A percentile compares a stretch with the other conserved stretches of the same genome.
Conservation (phyloP, 2,888 invertebrate species). For the Clistopyga incitator region DNA sequence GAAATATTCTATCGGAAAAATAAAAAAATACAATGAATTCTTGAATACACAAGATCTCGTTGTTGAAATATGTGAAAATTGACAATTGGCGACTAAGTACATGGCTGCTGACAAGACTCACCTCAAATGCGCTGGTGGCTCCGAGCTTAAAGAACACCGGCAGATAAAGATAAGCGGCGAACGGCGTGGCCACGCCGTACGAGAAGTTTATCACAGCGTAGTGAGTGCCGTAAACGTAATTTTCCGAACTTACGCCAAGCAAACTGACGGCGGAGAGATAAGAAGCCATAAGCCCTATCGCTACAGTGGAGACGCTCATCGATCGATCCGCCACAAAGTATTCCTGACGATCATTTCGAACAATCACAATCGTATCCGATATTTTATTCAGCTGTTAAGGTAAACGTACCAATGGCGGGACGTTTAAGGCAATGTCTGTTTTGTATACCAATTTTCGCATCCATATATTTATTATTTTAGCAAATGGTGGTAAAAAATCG, state of each 20-base stretch:
- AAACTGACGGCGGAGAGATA: constrained; percentile 96
- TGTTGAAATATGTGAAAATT: constrained; percentile 4
- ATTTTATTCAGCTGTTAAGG: too few relatives aligned
- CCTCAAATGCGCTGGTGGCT: constrained; percentile 94
- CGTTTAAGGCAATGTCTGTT: too few relatives aligned
- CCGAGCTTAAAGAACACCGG: constrained; percentile 94
- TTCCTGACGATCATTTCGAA: constrained; percentile 86
- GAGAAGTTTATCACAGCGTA: constrained; percentile 93
- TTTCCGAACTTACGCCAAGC: constrained; percentile 94
- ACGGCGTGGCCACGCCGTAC: constrained; percentile 92
- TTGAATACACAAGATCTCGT: background rate
- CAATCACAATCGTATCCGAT: constrained; percentile 8
- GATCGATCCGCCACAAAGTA: constrained; percentile 92
- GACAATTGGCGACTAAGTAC: background rate
- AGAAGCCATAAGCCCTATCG: constrained; percentile 95
- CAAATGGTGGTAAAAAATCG: too few relatives aligned
- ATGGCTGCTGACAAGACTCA: constrained; percentile 75
- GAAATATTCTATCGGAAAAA: too few relatives aligned
- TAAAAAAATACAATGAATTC: too few relatives aligned
- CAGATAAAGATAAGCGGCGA: constrained; percentile 91
- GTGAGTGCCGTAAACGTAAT: constrained; percentile 93
- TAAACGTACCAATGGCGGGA: too few relatives aligned
- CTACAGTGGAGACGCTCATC: constrained; percentile 92
- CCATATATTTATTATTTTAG: too few relatives aligned
- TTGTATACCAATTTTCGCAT: too few relatives aligned